A percentile compares a stretch with the other conserved stretches of the same genome.
phyloP scores from a whole-genome alignment of 35 echinoderm and acorn worm genomes.

The Antedon bifida region DNA sequence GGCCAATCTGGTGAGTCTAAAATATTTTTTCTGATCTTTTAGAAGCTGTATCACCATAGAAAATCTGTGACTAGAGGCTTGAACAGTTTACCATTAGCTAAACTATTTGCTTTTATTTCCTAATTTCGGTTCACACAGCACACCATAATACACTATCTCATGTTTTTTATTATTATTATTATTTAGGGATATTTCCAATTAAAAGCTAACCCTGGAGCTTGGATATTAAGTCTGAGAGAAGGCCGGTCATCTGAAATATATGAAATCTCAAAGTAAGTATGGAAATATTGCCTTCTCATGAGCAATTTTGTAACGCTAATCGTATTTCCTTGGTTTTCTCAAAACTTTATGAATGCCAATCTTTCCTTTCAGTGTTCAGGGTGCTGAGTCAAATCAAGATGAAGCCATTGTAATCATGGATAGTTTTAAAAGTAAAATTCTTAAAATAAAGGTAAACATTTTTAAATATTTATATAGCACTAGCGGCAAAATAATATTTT shows the following conservation, averaged over 20 bases:
- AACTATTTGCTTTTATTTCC: too few relatives aligned
- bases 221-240: constrained; percentile 45
- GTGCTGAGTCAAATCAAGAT: constrained; percentile 47
- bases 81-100: too few relatives aligned
- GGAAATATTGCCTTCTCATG: not conserved
- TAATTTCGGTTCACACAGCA: too few relatives aligned
- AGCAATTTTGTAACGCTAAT: not conserved
- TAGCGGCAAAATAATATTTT: too few relatives aligned
- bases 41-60: too few relatives aligned
- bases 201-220: constrained; percentile 88
- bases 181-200: constrained; percentile 88
- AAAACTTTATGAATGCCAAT: too few relatives aligned
- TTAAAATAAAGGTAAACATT: constrained; percentile 73
- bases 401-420: constrained; percentile 79
- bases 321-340: too few relatives aligned
- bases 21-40: not conserved
- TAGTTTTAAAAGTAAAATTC: constrained; percentile 94
- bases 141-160: not conserved
- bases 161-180: not conserved
- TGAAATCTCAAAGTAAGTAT: constrained; percentile 49
- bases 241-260: constrained; percentile 76
- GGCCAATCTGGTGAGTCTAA: constrained; percentile 80
- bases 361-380: constrained; percentile 67
- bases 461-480: not conserved
- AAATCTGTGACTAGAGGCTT: too few relatives aligned